A percentile compares a stretch with the other conserved stretches of the same genome.
Conservation (phyloP, 2,888 invertebrate species). For the Drosophila koepferae region DNA sequence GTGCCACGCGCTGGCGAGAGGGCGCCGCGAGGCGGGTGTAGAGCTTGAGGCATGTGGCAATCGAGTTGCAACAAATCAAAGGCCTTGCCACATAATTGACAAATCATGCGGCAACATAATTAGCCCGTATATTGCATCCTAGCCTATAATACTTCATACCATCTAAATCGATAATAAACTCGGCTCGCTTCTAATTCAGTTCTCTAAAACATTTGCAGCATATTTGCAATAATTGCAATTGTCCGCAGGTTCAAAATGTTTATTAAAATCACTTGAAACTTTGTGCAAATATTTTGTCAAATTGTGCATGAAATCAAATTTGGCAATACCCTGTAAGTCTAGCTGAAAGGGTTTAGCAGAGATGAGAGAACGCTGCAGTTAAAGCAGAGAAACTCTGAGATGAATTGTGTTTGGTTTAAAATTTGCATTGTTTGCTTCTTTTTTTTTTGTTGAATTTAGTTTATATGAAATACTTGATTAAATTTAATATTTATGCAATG, state of each 20-base stretch:
- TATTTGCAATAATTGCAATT: constrained; percentile 2
- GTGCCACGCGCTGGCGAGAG: neutral
- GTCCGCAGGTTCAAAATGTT: neutral
- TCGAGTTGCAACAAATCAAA: constrained; percentile 12
- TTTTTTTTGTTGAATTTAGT: no score
- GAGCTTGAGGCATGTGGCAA: constrained; percentile 5
- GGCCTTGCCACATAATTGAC: constrained; percentile 34
- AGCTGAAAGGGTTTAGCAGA: neutral
- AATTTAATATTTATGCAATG: no score
- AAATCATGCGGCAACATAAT: constrained; percentile 37
- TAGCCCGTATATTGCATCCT: neutral
- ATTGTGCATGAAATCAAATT: neutral
- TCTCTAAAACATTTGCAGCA: neutral
- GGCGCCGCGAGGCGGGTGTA: neutral
- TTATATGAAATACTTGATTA: no score
- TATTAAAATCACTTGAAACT: neutral
- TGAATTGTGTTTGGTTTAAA: no score
- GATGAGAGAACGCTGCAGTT: no score
- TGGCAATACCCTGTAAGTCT: neutral
- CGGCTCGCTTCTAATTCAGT: neutral
- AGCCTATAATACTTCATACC: neutral
- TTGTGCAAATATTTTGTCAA: neutral
- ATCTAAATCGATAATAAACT: neutral
- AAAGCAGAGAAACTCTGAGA: no score
- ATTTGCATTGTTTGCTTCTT: no score